Percentiles rank a stretch among this genome's conserved stretches.
Evolutionary conservation across 2,113 vertebrate species (phyloP).

Genomic region (Malaclemys terrapin): DNA sequence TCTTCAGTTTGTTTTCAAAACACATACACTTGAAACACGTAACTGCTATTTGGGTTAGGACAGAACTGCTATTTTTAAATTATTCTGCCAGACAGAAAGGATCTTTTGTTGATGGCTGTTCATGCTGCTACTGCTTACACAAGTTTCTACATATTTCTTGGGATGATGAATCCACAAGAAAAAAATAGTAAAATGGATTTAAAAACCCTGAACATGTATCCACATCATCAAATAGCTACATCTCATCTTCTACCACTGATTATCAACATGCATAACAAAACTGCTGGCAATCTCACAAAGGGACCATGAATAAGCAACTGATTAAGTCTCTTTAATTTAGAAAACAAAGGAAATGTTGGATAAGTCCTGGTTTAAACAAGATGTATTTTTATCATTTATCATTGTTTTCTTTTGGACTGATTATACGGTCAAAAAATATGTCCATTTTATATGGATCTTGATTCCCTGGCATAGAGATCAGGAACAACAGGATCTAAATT

Average conservation of each 20-base stretch:
- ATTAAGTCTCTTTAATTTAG: conserved; percentile 10
- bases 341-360: conserved; percentile 13
- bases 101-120: conserved; percentile 1
- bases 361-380: neutral
- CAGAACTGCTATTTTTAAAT: neutral
- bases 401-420: neutral
- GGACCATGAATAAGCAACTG: neutral
- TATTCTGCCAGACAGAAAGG: neutral
- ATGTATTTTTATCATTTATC: conserved; percentile 7
- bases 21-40: neutral
- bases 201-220: neutral
- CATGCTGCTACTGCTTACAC: neutral
- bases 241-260: neutral
- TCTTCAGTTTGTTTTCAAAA: conserved; percentile 18
- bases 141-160: neutral
- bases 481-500: neutral
- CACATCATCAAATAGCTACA: conserved; percentile 12
- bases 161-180: neutral
- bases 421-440: neutral
- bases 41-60: neutral
- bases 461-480: neutral
- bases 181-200: neutral
- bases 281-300: neutral
- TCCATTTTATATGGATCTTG: conserved; percentile 1
- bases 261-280: neutral